These are phyloP conservation scores for Phainopepla nitens DNA, from an alignment of 2,113 vertebrate genomes.

Conservation along the genomic window DNA sequence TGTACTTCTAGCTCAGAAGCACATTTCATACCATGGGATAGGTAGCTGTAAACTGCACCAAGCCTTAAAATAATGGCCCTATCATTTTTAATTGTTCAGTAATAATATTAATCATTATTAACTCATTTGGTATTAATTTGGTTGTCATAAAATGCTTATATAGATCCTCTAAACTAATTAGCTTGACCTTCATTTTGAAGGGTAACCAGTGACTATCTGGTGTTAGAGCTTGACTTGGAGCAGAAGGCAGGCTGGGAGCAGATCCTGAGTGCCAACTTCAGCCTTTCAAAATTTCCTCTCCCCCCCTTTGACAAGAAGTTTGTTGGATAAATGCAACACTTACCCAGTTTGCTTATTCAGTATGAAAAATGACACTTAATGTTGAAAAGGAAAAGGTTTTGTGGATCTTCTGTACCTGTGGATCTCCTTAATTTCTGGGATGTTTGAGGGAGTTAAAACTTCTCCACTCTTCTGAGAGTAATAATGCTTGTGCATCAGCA, in stretches of 20 bases:
- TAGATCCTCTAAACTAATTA: not conserved
- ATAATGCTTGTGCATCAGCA: not conserved
- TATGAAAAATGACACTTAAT: not conserved
- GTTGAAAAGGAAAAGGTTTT: not conserved
- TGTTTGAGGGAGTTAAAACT: not conserved
- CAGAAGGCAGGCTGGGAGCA: not conserved
- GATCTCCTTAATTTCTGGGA: not conserved
- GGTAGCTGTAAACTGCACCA: not conserved
- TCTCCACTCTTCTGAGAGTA: not conserved
- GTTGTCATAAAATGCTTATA: not conserved
- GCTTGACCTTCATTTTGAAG: not conserved
- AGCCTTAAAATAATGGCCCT: not conserved
- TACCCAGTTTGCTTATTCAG: not conserved
- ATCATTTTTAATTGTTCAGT: not conserved
- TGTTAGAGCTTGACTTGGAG: not conserved
- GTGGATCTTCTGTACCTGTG: not conserved
- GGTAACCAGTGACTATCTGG: not conserved
- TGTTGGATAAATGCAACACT: not conserved
- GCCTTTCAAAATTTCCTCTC: not conserved
- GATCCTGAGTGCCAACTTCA: not conserved
- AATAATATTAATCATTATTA: not conserved
- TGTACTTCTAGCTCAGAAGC: not conserved
- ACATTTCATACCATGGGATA: not conserved
- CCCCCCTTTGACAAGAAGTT: not conserved
- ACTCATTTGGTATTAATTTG: not conserved